phyloP scores from a whole-genome alignment of 2,888 invertebrate genomes.

The Diarsia mendica region DNA sequence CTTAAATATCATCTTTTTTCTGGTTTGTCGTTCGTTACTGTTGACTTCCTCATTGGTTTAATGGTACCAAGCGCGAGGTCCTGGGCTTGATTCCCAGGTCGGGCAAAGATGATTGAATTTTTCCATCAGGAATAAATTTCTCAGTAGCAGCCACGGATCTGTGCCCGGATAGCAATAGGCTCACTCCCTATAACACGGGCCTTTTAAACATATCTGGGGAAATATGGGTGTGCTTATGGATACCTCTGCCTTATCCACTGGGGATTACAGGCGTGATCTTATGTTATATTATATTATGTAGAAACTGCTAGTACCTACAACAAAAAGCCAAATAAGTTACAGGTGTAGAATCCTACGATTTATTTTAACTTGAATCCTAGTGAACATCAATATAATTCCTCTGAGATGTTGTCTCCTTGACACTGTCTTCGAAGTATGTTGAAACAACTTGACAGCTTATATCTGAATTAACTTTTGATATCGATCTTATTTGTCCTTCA shows the following conservation, averaged over 20 bases:
- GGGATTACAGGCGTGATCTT: no score
- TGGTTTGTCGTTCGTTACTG: background rate
- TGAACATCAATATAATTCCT: background rate
- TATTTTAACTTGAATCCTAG: background rate
- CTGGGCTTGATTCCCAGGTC: no score
- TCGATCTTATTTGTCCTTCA: background rate
- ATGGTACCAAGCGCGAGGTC: no score
- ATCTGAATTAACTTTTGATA: background rate
- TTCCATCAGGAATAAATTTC: no score
- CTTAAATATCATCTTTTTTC: background rate
- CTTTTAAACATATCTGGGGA: no score
- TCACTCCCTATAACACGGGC: no score
- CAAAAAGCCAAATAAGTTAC: background rate
- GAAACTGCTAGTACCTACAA: background rate
- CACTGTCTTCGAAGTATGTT: background rate
- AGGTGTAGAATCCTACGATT: background rate
- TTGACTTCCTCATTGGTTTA: background rate
- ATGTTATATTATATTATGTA: no score
- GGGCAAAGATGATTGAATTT: no score
- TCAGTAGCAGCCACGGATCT: no score
- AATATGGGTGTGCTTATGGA: no score
- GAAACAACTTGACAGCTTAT: background rate
- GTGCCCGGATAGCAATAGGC: no score
- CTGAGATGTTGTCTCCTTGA: background rate
- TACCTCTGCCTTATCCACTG: no score